phyloP scores from a whole-genome alignment of 2,113 vertebrate species.

The Phycodurus eques region DNA sequence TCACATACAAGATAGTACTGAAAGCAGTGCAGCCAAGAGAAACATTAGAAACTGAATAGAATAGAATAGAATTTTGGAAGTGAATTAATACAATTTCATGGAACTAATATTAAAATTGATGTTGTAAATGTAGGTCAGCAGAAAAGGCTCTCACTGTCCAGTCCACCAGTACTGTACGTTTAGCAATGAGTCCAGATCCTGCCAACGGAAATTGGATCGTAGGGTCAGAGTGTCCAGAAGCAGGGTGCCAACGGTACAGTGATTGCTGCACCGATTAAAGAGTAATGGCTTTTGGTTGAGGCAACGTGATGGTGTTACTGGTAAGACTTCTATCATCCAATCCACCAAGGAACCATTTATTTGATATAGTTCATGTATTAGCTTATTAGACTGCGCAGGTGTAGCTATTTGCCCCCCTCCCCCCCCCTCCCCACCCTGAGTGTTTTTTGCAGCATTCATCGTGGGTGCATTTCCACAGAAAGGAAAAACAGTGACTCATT shows the following conservation, averaged over 20 bases:
- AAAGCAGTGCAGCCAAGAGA: too few relatives aligned
- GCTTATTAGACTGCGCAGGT: neutral
- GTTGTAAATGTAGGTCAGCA: neutral
- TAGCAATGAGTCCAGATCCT: too few relatives aligned
- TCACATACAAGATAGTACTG: too few relatives aligned
- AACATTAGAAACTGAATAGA: too few relatives aligned
- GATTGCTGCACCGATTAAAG: neutral
- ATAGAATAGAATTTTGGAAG: neutral
- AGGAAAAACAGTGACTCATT: constrained; percentile 4
- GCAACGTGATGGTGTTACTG: neutral
- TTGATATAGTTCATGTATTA: neutral
- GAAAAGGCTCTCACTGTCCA: too few relatives aligned
- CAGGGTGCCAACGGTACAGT: neutral
- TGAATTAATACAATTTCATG: neutral
- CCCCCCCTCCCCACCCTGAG: neutral
- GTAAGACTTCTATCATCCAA: neutral
- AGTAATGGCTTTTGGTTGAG: neutral
- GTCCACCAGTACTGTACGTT: too few relatives aligned
- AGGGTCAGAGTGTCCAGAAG: neutral
- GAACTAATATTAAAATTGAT: neutral
- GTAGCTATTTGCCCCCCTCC: neutral
- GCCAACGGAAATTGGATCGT: too few relatives aligned
- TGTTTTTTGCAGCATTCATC: neutral
- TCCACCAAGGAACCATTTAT: neutral
- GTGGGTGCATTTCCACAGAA: constrained; percentile 4